Evolutionary conservation across 2,888 invertebrate genomes (phyloP), one percentile per base, ranked within the genome.

Genomic region (Sepiola atlantica): DNA sequence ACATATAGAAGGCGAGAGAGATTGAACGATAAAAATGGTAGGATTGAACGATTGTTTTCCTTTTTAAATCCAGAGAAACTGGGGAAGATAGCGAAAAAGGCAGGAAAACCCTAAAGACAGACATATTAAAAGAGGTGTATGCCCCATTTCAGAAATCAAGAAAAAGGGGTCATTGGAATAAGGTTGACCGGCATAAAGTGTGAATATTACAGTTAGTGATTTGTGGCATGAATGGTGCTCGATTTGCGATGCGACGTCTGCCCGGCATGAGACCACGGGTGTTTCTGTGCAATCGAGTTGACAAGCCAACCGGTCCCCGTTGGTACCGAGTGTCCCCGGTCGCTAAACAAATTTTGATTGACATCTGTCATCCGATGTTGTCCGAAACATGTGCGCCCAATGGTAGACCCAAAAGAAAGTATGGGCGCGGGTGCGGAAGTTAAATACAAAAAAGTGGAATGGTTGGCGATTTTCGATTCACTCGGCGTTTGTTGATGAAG

Each of bases 341-440:
- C 77, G 77, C 77, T 77, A 77, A 77, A 77, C 77, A 77, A 77
- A 77, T 77, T 77, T 77, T 77, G 77, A 77, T n/a, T 77, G 77
- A 77, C 77, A 18, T 16, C 77, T 77, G 77, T 77, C 77, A 77
- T 77, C n/a, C 77, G 61, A 61, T 61, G 21, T 61, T 61, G 61
- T 61, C 61, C 24, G 77, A 77, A 77, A 77, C 77, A 77, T 77
- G 77, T 77, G 77, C 77, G 77, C 32, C n/a, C n/a, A 77, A 77
- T 77, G 77, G 32, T n/a, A 77, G 77, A 77, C 16, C 3, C 77
- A 16, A 45, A 77, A 77, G 14, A 32, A 77, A 28, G 28, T 1
- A 77, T 14, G 77, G n/a, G n/a, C n/a, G n/a, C 12, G 32, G 16
- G 61, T 21, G 61, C 21, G 61, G 28, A 61, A 77, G 77, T 14